phyloP scores from a whole-genome alignment of 2,888 invertebrate species.

The Buathra laborator region DNA sequence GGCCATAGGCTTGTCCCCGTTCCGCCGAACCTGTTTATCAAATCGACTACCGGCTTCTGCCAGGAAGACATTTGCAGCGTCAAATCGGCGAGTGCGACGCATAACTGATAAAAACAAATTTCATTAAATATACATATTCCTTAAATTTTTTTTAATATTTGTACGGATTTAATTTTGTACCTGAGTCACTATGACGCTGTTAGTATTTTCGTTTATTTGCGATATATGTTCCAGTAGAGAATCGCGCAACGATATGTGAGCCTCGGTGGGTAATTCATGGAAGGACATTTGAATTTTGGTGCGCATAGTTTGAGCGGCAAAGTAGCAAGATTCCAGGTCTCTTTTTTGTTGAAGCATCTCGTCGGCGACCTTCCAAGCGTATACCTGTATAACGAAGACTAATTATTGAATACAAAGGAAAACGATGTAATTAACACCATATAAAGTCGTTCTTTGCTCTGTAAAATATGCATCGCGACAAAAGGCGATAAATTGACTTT shows the following conservation, averaged over 20 bases:
- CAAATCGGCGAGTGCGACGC: constrained; percentile 96
- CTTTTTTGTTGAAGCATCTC: constrained; percentile 95
- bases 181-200: constrained; percentile 95
- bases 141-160: constrained; percentile 3
- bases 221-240: constrained; percentile 95
- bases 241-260: constrained; percentile 94
- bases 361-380: constrained; percentile 98
- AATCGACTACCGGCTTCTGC: constrained; percentile 94
- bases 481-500: background rate
- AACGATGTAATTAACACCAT: background rate
- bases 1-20: constrained; percentile 90
- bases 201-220: constrained; percentile 92
- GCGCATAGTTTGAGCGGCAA: constrained; percentile 99
- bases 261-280: constrained; percentile 94
- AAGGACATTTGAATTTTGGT: constrained; percentile 97
- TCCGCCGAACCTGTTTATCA: constrained; percentile 92
- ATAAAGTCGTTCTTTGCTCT: background rate
- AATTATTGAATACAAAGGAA: background rate
- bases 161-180: constrained; percentile 75
- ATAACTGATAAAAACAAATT: constrained; percentile 87
- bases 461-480: background rate
- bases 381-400: constrained; percentile 89
- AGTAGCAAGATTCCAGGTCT: constrained; percentile 97
- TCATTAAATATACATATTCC: background rate
- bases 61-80: constrained; percentile 97